Percentiles rank a stretch among this genome's conserved stretches.
phyloP scores from a whole-genome alignment of 2,113 vertebrate species.

The Macquaria australasica region DNA sequence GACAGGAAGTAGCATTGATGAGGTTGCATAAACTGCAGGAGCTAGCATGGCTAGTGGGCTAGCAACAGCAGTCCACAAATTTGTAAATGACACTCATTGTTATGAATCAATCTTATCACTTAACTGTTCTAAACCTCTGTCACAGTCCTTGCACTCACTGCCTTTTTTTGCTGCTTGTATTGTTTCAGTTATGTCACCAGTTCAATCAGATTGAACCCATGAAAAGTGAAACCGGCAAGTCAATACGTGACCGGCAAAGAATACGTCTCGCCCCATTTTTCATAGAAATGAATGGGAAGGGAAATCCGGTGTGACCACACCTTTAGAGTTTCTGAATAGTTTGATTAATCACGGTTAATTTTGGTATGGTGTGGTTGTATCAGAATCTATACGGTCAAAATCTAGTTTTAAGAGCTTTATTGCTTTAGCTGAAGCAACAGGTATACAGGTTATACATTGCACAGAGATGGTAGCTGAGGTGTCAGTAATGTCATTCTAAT shows the following conservation, averaged over 20 bases:
- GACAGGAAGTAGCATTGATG: neutral
- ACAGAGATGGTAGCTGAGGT: too few species aligned
- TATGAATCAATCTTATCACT: neutral
- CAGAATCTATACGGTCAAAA: too few species aligned
- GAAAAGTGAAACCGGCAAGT: neutral
- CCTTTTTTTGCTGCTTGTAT: neutral
- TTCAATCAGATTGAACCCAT: neutral
- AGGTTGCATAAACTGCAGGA: neutral
- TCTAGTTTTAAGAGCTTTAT: too few species aligned
- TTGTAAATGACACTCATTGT: neutral
- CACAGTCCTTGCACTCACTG: neutral
- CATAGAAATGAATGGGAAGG: neutral
- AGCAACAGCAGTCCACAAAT: neutral
- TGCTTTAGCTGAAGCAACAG: too few species aligned
- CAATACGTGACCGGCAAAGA: neutral
- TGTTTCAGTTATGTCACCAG: neutral
- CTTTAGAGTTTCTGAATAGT: neutral
- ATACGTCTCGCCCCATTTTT: too few species aligned
- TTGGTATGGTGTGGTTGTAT: too few species aligned
- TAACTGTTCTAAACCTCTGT: neutral
- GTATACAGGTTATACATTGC: too few species aligned
- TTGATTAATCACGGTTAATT: too few species aligned
- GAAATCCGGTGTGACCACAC: neutral
- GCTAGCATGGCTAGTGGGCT: neutral
- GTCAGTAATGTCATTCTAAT: neutral